phyloP scores from a whole-genome alignment of 2,888 invertebrate species.

The Agriopis marginaria region DNA sequence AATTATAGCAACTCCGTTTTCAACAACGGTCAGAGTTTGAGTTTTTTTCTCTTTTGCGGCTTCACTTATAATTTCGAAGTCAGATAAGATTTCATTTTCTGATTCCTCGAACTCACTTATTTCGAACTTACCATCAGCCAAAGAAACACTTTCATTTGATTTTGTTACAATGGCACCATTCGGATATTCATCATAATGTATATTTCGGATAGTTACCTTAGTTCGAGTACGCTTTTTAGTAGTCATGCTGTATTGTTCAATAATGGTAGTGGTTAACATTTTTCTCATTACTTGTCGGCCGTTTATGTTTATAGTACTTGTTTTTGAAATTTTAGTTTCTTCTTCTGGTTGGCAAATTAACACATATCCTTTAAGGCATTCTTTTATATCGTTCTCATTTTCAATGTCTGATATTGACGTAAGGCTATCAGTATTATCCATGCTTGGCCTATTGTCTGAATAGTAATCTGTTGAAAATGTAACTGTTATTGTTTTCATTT shows the following conservation, averaged over 20 bases:
- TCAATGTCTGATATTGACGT: conserved; percentile 24
- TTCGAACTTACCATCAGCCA: conserved; percentile 28
- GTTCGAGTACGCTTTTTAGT: conserved; percentile 13
- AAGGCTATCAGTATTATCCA: conserved; percentile 14
- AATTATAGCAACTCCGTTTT: conserved; percentile 18
- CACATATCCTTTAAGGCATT: conserved; percentile 18
- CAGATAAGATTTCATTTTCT: conserved; percentile 4
- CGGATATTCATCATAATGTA: conserved; percentile 25
- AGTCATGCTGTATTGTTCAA: conserved; percentile 20
- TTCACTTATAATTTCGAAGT: conserved; percentile 9
- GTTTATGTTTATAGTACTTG: conserved; percentile 6
- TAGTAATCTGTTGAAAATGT: conserved; percentile 25
- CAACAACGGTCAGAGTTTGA: conserved; percentile 11
- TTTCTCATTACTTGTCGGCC: conserved; percentile 8
- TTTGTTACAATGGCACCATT: conserved; percentile 28
- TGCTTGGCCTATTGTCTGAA: conserved; percentile 18
- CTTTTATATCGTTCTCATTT: conserved; percentile 17
- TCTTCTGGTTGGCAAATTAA: conserved; percentile 21
- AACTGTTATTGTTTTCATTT: conserved; percentile 25
- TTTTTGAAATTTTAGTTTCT: conserved; percentile 27
- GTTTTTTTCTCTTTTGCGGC: conserved; percentile 3
- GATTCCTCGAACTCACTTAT: background rate
- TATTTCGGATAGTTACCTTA: conserved; percentile 4
- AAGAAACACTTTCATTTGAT: conserved; percentile 20
- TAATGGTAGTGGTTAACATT: conserved; percentile 7